phyloP scores from a whole-genome alignment of 2,113 vertebrate species.

The Meriones unguiculatus region DNA sequence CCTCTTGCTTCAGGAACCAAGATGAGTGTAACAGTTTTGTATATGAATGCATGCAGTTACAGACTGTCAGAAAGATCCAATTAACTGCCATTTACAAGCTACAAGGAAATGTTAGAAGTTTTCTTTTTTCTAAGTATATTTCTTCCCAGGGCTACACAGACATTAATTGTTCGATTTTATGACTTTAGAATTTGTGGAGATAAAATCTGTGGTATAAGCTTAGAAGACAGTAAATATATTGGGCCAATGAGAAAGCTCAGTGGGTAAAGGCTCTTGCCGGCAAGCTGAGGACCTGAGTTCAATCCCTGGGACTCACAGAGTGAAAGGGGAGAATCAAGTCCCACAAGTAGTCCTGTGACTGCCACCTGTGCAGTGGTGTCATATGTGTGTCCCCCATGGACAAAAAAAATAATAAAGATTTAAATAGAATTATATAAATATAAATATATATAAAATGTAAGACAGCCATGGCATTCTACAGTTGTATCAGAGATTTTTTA shows the following conservation, averaged over 20 bases:
- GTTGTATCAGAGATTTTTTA: background rate
- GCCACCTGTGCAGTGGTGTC: too few relatives aligned
- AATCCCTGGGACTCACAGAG: background rate
- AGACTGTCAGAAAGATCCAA: conserved; percentile 13
- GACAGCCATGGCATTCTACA: background rate
- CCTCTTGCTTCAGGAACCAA: background rate
- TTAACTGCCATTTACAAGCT: background rate
- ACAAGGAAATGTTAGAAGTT: background rate
- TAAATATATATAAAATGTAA: background rate
- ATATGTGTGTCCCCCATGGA: background rate
- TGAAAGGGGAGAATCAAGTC: background rate
- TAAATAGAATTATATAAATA: background rate
- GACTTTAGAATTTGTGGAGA: background rate
- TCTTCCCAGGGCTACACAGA: conserved; percentile 50
- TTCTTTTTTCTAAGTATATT: conserved; percentile 29
- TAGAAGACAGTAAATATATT: background rate
- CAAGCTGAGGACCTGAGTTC: background rate
- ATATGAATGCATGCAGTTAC: background rate
- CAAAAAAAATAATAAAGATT: background rate
- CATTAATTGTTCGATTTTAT: conserved; percentile 20
- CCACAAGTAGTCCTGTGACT: background rate
- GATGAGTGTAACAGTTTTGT: background rate
- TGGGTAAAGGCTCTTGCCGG: background rate
- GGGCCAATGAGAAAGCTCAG: background rate
- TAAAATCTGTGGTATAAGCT: background rate